phyloP scores from a whole-genome alignment of 2,888 invertebrate genomes.

The Drosophila fungiperda region DNA sequence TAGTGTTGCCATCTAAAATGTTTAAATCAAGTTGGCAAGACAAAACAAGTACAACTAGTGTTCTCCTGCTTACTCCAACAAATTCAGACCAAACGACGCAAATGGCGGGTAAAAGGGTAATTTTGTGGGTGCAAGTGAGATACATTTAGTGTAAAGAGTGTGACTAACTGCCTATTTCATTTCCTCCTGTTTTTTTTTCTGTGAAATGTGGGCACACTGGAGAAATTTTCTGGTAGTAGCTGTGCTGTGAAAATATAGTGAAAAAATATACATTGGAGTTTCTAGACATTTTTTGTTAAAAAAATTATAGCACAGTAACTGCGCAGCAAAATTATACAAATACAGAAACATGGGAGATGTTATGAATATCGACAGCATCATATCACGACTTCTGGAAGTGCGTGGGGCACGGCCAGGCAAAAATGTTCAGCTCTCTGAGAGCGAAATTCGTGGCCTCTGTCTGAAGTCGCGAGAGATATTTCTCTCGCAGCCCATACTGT shows the following conservation, averaged over 20 bases:
- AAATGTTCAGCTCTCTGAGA: constrained; percentile 99
- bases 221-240: constrained; percentile 79
- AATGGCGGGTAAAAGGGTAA: constrained; percentile 43
- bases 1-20: neutral
- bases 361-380: constrained; percentile 85
- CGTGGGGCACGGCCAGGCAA: constrained; percentile 99
- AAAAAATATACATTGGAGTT: constrained; percentile 63
- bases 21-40: constrained; percentile 34
- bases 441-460: constrained; percentile 98
- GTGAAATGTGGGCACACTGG: constrained; percentile 73
- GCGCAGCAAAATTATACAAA: constrained; percentile 48
- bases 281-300: constrained; percentile 60
- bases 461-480: constrained; percentile 99
- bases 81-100: constrained; percentile 37
- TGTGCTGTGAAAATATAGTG: constrained; percentile 80
- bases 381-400: constrained; percentile 87
- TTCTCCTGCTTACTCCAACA: constrained; percentile 33
- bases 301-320: constrained; percentile 53
- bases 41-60: neutral
- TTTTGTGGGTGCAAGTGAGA: constrained; percentile 29
- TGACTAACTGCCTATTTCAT: constrained; percentile 61
- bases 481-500: constrained; percentile 98
- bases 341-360: constrained; percentile 82
- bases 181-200: constrained; percentile 61
- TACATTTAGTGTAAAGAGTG: constrained; percentile 25